A percentile compares a stretch with the other conserved stretches of the same genome.
These are phyloP conservation scores for Halesus radiatus DNA, from an alignment of 1,140 invertebrate species.

Conservation along the genomic window DNA sequence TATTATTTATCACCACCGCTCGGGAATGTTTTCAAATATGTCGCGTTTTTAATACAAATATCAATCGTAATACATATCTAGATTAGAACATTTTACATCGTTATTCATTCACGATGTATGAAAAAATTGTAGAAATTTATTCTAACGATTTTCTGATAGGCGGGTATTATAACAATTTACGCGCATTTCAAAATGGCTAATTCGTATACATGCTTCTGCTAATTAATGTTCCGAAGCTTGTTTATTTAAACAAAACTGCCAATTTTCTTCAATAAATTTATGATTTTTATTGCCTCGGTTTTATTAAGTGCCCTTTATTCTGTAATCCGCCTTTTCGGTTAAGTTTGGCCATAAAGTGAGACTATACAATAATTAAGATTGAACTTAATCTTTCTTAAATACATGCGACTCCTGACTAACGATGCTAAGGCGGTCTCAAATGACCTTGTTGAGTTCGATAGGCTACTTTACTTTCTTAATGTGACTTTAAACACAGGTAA, in stretches of 20 bases:
- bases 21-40: conserved; percentile 28
- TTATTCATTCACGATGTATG: conserved; percentile 33
- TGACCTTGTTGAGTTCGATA: no score
- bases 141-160: conserved; percentile 28
- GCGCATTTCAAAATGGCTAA: conserved; percentile 27
- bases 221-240: conserved; percentile 13
- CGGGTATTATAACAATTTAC: conserved; percentile 16
- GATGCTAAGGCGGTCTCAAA: no score
- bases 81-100: conserved; percentile 30
- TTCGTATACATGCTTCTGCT: neutral
- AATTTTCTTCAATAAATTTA: conserved; percentile 26
- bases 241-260: conserved; percentile 27
- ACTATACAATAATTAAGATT: no score
- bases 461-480: no score
- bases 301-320: neutral
- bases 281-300: conserved; percentile 19
- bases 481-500: no score
- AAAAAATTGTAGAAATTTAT: conserved; percentile 33
- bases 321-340: no score
- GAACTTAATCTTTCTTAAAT: no score
- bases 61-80: conserved; percentile 35
- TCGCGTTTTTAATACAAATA: conserved; percentile 42
- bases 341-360: no score
- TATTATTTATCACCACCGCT: conserved; percentile 20
- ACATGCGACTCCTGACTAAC: no score